Base-by-base conservation (phyloP, 2,797 vertebrate species). In the Lepilemur septentrionalis region DNA sequence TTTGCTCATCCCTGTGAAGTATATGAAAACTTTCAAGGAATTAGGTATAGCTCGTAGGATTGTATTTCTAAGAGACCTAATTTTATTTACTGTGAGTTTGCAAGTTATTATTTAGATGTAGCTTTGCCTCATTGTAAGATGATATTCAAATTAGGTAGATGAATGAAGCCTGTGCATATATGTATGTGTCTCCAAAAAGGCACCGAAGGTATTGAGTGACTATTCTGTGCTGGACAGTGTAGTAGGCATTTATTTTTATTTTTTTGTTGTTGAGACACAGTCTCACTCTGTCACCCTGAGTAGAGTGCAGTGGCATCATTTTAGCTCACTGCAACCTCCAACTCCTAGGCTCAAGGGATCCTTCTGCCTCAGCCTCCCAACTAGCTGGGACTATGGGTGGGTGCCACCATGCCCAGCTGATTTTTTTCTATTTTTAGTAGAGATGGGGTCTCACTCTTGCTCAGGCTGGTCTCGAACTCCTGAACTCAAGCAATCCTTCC, bases 61-160 rank as follows among this genome's bases (percentile, higher is more conserved):
- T 69, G 0, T 20, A 82, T 91, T 94, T 96, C 85, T 93, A 61
- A 52, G 94, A 96, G 57, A 55, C 25, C 84, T 82, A 20, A 82
- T 93, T 92, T 92, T 91, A 84, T 89, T 95, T 91, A 61, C 30
- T 83, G 28, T 69, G 48, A 85, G 11, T 50, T 32, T 57, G 12
- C 11, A 75, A 50, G 20, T 69, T 91, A 55, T 91, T 83, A n/a
- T 28, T 82, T n/a, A 70, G 32, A 57, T 96, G 43, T 2, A 57
- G 50, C 15, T 91, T 91, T 82, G 35, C 11, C 22, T 96, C 32
- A 83, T 82, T 79, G 89, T 67, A 75, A 18, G 43, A 73, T 55
- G 8, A 79, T 89, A 79, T 28, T 70, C n/a, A 75, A 87, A 85
- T 89, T 83, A n/a, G 3, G 41, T n/a, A 67, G 61, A 87, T 87